phyloP scores from a whole-genome alignment of 2,888 invertebrate species.

The Pandemis cinnamomeana region DNA sequence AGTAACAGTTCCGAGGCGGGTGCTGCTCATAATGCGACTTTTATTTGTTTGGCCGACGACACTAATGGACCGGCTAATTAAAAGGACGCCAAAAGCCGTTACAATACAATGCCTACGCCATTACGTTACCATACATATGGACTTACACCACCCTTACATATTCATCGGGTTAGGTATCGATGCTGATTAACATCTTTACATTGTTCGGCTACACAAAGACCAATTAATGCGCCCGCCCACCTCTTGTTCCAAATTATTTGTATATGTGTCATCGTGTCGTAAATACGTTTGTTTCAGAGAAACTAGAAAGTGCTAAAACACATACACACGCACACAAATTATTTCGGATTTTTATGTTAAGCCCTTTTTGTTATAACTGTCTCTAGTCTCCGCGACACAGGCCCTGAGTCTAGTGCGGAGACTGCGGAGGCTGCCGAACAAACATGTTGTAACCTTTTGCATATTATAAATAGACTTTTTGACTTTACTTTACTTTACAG shows the following conservation, averaged over 20 bases:
- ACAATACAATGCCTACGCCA: conserved; percentile 45
- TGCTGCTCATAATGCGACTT: conserved; percentile 64
- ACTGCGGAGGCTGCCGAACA: no score
- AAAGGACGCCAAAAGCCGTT: conserved; percentile 61
- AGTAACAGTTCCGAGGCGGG: conserved; percentile 50
- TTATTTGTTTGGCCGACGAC: conserved; percentile 61
- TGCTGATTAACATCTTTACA: conserved; percentile 52
- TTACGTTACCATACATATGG: conserved; percentile 41
- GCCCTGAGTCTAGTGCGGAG: no score
- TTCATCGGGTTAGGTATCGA: conserved; percentile 55
- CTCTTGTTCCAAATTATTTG: conserved; percentile 9
- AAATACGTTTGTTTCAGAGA: neutral
- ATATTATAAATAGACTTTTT: no score
- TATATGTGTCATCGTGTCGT: neutral
- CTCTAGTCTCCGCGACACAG: no score
- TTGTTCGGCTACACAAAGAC: conserved; percentile 21
- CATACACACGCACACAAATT: no score
- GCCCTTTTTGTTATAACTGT: no score
- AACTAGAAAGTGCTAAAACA: neutral
- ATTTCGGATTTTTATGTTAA: no score
- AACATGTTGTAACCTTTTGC: no score
- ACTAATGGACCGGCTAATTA: conserved; percentile 73
- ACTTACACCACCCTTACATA: conserved; percentile 52
- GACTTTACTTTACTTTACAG: no score
- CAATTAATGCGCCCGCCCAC: conserved; percentile 15